Conservation (phyloP, 2,113 vertebrate genomes). For the Nesogale talazaci region DNA sequence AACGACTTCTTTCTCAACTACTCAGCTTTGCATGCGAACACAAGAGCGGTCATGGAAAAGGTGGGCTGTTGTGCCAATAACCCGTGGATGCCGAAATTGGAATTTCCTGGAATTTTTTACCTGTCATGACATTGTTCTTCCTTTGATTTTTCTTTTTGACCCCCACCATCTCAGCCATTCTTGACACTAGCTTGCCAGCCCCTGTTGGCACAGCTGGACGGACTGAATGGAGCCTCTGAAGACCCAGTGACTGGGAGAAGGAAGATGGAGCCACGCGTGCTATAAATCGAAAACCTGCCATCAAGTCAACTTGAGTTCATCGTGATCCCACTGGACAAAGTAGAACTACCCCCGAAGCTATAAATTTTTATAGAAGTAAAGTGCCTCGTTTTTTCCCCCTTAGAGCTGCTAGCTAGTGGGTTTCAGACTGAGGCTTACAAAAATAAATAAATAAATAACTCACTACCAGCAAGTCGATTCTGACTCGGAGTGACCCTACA, state of each 20-base stretch:
- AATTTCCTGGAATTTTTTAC: constrained; percentile 33
- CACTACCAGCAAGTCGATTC: no score
- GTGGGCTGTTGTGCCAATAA: not conserved
- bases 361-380: no score
- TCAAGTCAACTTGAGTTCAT: no score
- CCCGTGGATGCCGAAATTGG: not conserved
- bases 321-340: not conserved
- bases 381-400: no score
- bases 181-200: not conserved
- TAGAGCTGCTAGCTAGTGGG: no score
- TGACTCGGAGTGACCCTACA: not conserved
- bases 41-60: constrained; percentile 25
- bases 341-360: not conserved
- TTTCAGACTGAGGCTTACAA: no score
- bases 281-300: no score
- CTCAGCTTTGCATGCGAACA: not conserved
- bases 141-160: not conserved
- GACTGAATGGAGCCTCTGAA: not conserved
- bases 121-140: constrained; percentile 7
- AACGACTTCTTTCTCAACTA: not conserved
- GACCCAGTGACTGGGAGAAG: not conserved
- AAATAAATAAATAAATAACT: no score
- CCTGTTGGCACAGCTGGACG: not conserved
- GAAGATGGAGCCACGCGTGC: not conserved
- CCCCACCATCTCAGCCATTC: not conserved